Percentiles rank a stretch among this genome's conserved stretches.
Evolutionary conservation across 2,888 invertebrate species (phyloP).

Genomic region (Leucoptera coffeella): DNA sequence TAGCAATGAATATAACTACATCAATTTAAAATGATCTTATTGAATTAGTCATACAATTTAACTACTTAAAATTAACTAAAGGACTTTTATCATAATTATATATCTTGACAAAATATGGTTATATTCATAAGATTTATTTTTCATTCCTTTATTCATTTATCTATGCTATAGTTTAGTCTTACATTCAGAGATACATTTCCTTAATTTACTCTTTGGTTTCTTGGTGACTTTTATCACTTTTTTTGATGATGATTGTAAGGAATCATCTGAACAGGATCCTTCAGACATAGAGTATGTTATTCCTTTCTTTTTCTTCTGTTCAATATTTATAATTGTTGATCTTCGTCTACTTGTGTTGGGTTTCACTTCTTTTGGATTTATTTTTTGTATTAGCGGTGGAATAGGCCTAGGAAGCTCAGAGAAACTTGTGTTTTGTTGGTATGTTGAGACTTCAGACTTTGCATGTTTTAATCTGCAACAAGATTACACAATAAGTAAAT

Average conservation of each 20-base stretch:
- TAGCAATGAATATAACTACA: too few relatives aligned
- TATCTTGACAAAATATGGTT: too few relatives aligned
- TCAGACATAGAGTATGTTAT: too few relatives aligned
- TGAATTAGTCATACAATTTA: too few relatives aligned
- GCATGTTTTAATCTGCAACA: conserved; percentile 33
- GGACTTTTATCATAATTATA: too few relatives aligned
- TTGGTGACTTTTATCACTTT: conserved; percentile 43
- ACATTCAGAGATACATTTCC: conserved; percentile 20
- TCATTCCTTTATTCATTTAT: too few relatives aligned
- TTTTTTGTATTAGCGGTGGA: conserved; percentile 15
- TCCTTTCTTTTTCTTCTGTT: too few relatives aligned
- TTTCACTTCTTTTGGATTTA: conserved; percentile 14
- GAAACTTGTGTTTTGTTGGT: conserved; percentile 33
- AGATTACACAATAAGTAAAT: too few relatives aligned
- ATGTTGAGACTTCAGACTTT: conserved; percentile 26
- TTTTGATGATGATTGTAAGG: conserved; percentile 24
- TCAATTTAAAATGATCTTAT: too few relatives aligned
- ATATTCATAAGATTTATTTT: too few relatives aligned
- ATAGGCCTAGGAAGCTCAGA: conserved; percentile 34
- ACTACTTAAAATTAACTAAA: too few relatives aligned
- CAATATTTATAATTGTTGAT: conserved; percentile 50
- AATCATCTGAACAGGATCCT: conserved; percentile 45
- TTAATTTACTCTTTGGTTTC: conserved; percentile 19
- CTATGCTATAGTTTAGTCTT: too few relatives aligned
- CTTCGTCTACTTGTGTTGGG: conserved; percentile 49